These are phyloP conservation scores for Pseudopleuronectes americanus DNA, from an alignment of 2,797 vertebrate genomes.

Conservation along the genomic window DNA sequence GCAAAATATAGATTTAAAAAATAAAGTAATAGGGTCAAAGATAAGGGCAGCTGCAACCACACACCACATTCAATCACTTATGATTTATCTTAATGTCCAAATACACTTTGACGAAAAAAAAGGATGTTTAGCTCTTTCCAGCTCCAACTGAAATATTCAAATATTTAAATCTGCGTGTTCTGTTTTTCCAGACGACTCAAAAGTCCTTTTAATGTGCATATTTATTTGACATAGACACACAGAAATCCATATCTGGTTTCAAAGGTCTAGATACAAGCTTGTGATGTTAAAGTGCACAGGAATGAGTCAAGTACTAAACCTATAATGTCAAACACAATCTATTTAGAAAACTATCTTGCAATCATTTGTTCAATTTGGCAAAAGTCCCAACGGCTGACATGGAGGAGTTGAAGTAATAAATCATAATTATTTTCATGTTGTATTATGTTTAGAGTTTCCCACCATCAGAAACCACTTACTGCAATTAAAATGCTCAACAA, in stretches of 20 bases:
- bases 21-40: neutral
- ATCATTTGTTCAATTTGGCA: too few relatives aligned
- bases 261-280: slow-evolving; percentile 52
- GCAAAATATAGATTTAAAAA: neutral
- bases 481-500: neutral
- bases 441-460: too few relatives aligned
- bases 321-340: too few relatives aligned
- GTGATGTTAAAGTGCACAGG: slow-evolving; percentile 16
- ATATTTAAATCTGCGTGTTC: neutral
- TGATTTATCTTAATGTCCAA: neutral
- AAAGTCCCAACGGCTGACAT: too few relatives aligned
- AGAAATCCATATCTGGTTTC: slow-evolving; percentile 48
- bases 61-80: too few relatives aligned
- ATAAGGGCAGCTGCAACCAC: too few relatives aligned
- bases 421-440: too few relatives aligned
- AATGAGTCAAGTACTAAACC: neutral
- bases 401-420: too few relatives aligned
- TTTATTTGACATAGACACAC: slow-evolving; percentile 17
- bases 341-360: too few relatives aligned
- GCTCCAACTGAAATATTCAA: neutral
- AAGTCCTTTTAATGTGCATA: slow-evolving; percentile 9
- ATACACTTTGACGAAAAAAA: neutral
- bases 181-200: neutral
- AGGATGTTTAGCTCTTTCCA: neutral
- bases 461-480: too few relatives aligned